phyloP scores from a whole-genome alignment of 2,888 invertebrate genomes.

The Latrodectus elegans region DNA sequence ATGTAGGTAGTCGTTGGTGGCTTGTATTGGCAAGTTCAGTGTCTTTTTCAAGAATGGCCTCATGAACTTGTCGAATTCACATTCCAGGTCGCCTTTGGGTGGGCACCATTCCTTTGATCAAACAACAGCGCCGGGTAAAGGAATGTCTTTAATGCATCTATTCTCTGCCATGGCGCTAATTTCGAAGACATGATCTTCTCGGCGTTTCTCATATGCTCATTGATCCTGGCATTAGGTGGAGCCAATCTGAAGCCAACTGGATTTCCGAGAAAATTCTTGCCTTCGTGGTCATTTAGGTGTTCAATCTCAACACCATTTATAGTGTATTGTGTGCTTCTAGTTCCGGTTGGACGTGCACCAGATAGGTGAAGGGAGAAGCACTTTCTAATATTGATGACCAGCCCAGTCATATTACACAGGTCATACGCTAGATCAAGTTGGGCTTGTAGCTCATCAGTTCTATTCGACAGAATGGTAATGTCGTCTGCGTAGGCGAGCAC shows the following conservation, averaged over 20 bases:
- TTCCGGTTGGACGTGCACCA: neutral
- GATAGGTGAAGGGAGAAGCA: neutral
- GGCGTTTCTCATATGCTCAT: neutral
- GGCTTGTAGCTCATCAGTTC: neutral
- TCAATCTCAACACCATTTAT: neutral
- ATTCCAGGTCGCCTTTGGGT: too few species aligned
- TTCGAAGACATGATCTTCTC: neutral
- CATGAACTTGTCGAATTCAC: too few species aligned
- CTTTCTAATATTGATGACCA: neutral
- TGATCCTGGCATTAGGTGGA: neutral
- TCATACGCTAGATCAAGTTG: neutral
- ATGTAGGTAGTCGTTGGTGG: too few species aligned
- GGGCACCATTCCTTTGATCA: too few species aligned
- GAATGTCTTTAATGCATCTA: neutral
- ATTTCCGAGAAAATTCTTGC: neutral
- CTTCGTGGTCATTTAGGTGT: neutral
- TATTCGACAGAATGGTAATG: neutral
- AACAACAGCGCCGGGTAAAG: neutral
- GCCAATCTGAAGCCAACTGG: neutral
- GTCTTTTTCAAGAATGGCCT: too few species aligned
- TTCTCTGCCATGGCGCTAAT: neutral
- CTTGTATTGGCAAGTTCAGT: too few species aligned
- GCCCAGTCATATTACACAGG: too few species aligned
- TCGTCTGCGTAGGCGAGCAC: neutral
- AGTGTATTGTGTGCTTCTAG: neutral